phyloP scores from a whole-genome alignment of 1,140 invertebrate species.

The Babylonia areolata region DNA sequence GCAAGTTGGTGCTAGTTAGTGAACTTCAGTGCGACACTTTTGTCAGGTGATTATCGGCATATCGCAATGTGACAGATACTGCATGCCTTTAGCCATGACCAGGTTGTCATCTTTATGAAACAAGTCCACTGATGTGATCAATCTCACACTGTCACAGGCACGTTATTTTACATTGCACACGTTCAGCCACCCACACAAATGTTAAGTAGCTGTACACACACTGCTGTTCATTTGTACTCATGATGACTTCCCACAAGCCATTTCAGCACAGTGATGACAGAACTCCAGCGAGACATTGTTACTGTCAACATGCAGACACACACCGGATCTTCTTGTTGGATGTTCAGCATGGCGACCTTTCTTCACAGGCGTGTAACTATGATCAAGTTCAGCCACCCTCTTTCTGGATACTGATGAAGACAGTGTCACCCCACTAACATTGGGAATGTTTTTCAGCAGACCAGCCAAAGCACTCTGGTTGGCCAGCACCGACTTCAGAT shows the following conservation, averaged over 20 bases:
- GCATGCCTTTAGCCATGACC: too few relatives aligned
- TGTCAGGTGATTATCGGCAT: too few relatives aligned
- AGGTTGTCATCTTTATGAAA: too few relatives aligned
- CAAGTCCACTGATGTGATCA: too few relatives aligned
- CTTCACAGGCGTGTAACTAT: conserved; percentile 54
- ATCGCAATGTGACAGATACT: too few relatives aligned
- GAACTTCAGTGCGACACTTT: too few relatives aligned
- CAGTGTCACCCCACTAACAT: conserved; percentile 62
- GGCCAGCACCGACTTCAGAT: conserved; percentile 68
- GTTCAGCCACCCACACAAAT: background rate
- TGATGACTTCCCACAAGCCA: background rate
- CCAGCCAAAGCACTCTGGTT: conserved; percentile 69
- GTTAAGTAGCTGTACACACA: background rate
- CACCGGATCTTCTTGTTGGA: conserved; percentile 51
- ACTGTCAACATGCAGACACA: conserved; percentile 72
- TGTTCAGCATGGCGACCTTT: conserved; percentile 3
- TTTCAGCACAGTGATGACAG: conserved; percentile 59
- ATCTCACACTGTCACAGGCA: too few relatives aligned
- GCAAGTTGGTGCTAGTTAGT: too few relatives aligned
- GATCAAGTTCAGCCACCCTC: conserved; percentile 55
- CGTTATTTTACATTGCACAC: too few relatives aligned
- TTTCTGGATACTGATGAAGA: conserved; percentile 55
- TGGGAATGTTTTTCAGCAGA: conserved; percentile 68
- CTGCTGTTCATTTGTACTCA: background rate
- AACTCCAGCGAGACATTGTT: conserved; percentile 69